These are phyloP conservation scores for Camelus bactrianus DNA, from an alignment of 2,113 vertebrate species.

Conservation along the genomic window DNA sequence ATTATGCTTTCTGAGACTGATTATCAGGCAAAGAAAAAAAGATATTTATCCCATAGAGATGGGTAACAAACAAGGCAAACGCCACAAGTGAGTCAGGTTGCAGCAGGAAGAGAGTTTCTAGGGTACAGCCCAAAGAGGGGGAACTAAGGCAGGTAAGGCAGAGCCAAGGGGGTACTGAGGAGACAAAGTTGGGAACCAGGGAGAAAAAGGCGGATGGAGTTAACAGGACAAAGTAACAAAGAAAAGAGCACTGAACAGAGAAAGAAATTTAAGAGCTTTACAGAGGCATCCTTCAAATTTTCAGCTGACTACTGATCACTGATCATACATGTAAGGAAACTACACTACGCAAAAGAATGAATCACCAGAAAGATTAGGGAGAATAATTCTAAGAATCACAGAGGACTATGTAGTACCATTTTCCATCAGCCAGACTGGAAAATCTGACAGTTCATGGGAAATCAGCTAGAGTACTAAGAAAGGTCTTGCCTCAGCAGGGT, in stretches of 20 bases:
- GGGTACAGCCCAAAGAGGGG: background rate
- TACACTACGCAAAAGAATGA: background rate
- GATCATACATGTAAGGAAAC: background rate
- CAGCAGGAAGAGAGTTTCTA: background rate
- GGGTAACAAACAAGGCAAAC: background rate
- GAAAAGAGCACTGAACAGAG: background rate
- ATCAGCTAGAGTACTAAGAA: background rate
- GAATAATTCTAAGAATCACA: background rate
- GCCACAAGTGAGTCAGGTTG: background rate
- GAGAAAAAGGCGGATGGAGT: background rate
- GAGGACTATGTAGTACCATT: background rate
- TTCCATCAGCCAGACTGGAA: background rate
- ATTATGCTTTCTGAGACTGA: background rate
- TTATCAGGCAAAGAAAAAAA: background rate
- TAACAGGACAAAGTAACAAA: constrained; percentile 1
- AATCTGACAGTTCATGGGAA: background rate
- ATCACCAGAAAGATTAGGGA: background rate
- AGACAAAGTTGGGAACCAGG: background rate
- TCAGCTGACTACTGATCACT: background rate
- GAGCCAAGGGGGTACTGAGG: background rate
- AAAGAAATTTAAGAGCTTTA: background rate
- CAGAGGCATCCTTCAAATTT: background rate
- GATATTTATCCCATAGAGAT: background rate
- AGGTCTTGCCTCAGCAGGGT: background rate
- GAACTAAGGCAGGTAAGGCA: background rate